phyloP scores from a whole-genome alignment of 2,797 vertebrate genomes.

The Sternotherus odoratus region DNA sequence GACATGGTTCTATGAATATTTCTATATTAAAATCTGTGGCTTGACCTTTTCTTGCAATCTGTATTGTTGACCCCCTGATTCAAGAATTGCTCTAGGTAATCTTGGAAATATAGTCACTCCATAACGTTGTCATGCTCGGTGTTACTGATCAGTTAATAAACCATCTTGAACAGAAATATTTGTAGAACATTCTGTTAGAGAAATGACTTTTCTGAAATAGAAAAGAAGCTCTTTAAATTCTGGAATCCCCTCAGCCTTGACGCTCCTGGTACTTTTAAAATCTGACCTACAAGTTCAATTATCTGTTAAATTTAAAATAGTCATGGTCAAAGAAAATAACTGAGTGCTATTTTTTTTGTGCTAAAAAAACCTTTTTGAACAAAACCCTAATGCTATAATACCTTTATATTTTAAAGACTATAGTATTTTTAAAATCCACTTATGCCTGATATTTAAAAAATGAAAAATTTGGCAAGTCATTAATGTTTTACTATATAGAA shows the following conservation, averaged over 20 bases:
- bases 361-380: neutral
- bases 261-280: slow-evolving; percentile 18
- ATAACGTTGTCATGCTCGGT: neutral
- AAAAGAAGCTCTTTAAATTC: neutral
- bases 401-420: neutral
- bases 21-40: neutral
- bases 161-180: neutral
- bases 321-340: neutral
- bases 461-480: neutral
- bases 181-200: neutral
- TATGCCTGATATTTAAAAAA: neutral
- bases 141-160: neutral
- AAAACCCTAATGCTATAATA: neutral
- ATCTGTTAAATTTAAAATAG: slow-evolving; percentile 40
- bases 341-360: slow-evolving; percentile 7
- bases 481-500: slow-evolving; percentile 2
- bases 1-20: neutral
- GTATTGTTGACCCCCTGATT: neutral
- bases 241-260: neutral
- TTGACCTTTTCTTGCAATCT: neutral
- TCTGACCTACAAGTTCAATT: slow-evolving; percentile 34
- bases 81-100: neutral
- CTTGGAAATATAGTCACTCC: neutral
- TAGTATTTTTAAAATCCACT: neutral
- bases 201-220: neutral